Percentiles rank a stretch among this genome's conserved stretches.
Evolutionary conservation across 1,140 invertebrate species (phyloP).

Genomic region (Heliconius eleuchia): DNA sequence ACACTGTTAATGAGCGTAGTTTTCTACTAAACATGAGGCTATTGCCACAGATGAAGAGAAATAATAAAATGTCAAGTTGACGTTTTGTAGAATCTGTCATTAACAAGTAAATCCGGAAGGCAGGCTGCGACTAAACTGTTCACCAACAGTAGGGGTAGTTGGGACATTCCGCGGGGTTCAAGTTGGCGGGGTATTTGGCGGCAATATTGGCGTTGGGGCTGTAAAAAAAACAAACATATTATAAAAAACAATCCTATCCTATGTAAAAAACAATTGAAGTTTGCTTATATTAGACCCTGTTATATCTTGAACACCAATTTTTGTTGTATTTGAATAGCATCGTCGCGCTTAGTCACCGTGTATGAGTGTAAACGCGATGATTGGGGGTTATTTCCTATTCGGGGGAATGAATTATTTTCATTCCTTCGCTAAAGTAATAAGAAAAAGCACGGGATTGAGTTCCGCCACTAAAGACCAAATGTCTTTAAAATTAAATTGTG

Average conservation of each 20-base stretch:
- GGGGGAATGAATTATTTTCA: too few species aligned
- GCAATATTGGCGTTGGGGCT: conserved; percentile 56
- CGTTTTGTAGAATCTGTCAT: conserved; percentile 46
- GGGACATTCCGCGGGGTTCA: conserved; percentile 80
- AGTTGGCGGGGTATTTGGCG: conserved; percentile 78
- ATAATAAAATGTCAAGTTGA: conserved; percentile 26
- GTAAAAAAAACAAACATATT: conserved; percentile 35
- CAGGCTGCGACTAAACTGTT: conserved; percentile 45
- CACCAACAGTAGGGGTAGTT: conserved; percentile 83
- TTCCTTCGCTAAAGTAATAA: too few species aligned
- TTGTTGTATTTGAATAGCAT: too few species aligned
- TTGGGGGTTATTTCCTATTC: too few species aligned
- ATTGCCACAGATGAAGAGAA: background rate
- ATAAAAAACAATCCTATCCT: background rate
- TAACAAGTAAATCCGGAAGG: conserved; percentile 40
- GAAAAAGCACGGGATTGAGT: too few species aligned
- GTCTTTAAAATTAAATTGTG: too few species aligned
- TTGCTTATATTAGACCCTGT: background rate
- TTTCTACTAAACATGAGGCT: conserved; percentile 36
- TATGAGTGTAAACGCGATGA: too few species aligned
- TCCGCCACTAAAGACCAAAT: too few species aligned
- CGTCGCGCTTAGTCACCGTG: too few species aligned
- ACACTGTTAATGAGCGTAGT: conserved; percentile 42
- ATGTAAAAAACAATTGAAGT: background rate
- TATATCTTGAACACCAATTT: too few species aligned